Evolutionary conservation across 2,888 invertebrate genomes (phyloP), one percentile per base, ranked within the genome.

Genomic region (Synergus japonicus): DNA sequence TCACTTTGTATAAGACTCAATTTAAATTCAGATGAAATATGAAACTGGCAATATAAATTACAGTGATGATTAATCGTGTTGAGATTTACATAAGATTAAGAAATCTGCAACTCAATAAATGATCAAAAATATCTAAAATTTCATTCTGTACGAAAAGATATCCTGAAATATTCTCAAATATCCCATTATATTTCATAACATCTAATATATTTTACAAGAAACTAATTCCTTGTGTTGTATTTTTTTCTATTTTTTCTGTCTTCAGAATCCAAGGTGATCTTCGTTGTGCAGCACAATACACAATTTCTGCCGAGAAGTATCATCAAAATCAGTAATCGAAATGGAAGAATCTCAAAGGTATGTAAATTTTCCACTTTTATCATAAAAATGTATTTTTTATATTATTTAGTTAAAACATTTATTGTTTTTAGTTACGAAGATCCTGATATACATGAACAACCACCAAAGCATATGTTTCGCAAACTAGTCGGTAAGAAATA

Each of bases 271-370:
- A 81, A 91, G 91, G 89, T 90, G 90, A 89, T 90, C 85, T 83
- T 84, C 78, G 83, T 84, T 86, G 76, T 78, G 81, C 82, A 79
- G 83, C 84, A 83, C 82, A 73, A 79, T 85, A 78, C 76, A 80
- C 79, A 83, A 78, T 79, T 82, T 82, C 66, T 83, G 81, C 77
- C 73, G 73, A 76, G 82, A 82, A 83, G 79, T 66, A 44, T 82
- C 78, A 67, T 65, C 76, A 43, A 73, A 81, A 81, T 79, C 77
- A 60, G 81, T 79, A 76, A 76, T 54, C 77, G 86, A 86, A 84
- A 91, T 92, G 91, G 89, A 88, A 81, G 88, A 88, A 65, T 82
- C 89, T 64, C 86, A 89, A 79, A 89, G 90, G 91, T 91, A 29
- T 29, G 2, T 3, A 2, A 29, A 29, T 29, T 29, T 29, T 29